A percentile compares a stretch with the other conserved stretches of the same genome.
These are phyloP conservation scores for Spinibarbus caldwelli DNA, from an alignment of 2,797 vertebrate genomes.

Conservation along the genomic window DNA sequence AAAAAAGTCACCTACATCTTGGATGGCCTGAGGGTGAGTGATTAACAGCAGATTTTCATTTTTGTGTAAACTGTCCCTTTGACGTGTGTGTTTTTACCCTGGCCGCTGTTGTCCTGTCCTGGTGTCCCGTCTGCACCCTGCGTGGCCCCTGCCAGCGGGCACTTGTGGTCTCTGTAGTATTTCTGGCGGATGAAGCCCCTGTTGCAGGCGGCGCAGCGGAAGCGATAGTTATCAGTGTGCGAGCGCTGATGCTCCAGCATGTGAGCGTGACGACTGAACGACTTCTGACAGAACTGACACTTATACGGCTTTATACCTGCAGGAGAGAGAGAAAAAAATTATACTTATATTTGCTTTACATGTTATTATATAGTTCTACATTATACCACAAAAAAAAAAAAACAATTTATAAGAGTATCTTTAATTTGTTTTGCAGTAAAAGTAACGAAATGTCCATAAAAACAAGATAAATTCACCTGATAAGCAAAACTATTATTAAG, in stretches of 20 bases:
- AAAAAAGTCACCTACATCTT: not conserved
- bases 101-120: conserved; percentile 63
- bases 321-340: not conserved
- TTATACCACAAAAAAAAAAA: not conserved
- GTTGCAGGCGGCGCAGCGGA: conserved; percentile 90
- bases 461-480: too few relatives aligned
- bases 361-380: not conserved
- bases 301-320: conserved; percentile 97
- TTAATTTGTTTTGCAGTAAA: too few relatives aligned
- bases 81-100: conserved; percentile 57
- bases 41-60: not conserved
- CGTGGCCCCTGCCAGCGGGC: conserved; percentile 76
- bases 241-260: conserved; percentile 96
- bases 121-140: conserved; percentile 57
- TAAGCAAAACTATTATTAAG: too few relatives aligned
- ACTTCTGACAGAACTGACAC: conserved; percentile 93
- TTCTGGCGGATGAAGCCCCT: conserved; percentile 96
- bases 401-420: too few relatives aligned
- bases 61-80: not conserved
- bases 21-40: not conserved
- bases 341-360: not conserved
- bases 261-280: conserved; percentile 95
- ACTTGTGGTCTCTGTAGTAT: conserved; percentile 94
- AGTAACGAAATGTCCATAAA: too few relatives aligned
- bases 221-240: conserved; percentile 95